Base-by-base conservation (phyloP, 1,140 invertebrate species). In the Colletes latitarsis region DNA sequence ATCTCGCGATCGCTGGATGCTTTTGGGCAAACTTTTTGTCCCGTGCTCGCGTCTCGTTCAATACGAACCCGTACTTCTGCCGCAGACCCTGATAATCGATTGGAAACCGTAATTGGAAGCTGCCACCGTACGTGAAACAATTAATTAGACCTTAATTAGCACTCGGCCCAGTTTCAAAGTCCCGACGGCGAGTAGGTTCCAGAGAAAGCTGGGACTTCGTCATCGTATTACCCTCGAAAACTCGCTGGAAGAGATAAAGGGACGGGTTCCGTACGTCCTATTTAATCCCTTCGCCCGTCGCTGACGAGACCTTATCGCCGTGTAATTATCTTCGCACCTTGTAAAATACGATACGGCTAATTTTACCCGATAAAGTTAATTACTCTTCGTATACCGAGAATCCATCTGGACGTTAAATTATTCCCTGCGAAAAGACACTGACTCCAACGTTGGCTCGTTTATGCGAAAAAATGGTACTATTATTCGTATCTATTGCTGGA, bases 111-210 rank as follows among this genome's bases (percentile, higher is more conserved):
- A 86, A 88, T 88, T 88, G 85, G 82, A 88, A 84, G 82, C 73
- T 82, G 76, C 73, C 74, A 83, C 74, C 60, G 77, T 70, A 82
- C 70, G 80, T 77, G 82, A 81, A 82, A 82, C 78, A 77, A 82
- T 88, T 86, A 84, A 86, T 88, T 86, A 81, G 84, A 79, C 86
- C 76, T 82, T 88, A 88, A 88, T 88, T 86, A 88, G 81, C 79
- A 43, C 67, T 81, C 77, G 79, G 79, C 81, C 82, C 77, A 88
- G 79, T 88, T 88, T 88, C 84, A 88, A 81, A 86, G 82, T 70
- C 62, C 9, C 62, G 39, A 19, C 58, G 43, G 55, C 19, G n/a
- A 17, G 14, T 62, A 15, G 57, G 30, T 55, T 70, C 15, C 41
- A 21, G 62, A 43, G 72, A 30, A 68, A 80, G 17, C 60, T 10